phyloP scores from a whole-genome alignment of 2,797 vertebrate species.

The Cyclopterus lumpus region DNA sequence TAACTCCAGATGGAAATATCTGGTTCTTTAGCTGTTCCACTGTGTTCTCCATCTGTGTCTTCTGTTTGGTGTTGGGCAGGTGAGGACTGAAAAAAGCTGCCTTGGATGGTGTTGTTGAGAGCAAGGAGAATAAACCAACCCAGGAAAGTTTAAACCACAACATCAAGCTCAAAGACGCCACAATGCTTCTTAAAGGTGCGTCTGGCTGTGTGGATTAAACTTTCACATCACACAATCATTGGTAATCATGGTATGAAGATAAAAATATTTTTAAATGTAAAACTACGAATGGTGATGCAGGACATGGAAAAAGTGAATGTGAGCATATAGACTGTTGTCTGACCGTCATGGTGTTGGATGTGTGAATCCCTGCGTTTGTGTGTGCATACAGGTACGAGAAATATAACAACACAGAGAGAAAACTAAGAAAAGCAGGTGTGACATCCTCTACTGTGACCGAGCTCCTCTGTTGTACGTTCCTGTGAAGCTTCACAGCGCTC shows the following conservation, averaged over 20 bases:
- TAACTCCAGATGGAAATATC: not conserved
- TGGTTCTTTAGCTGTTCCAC: not conserved
- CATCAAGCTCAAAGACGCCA: not conserved
- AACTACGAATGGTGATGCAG: not conserved
- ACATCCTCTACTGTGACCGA: conserved; percentile 23
- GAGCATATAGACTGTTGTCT: not conserved
- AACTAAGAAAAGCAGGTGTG: conserved; percentile 43
- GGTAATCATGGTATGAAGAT: no score
- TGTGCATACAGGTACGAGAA: not conserved
- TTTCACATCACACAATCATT: conserved; percentile 10
- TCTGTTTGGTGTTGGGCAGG: not conserved
- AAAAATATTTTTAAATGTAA: conserved; percentile 12
- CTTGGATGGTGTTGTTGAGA: not conserved
- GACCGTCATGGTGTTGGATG: not conserved
- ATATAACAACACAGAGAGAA: conserved; percentile 3
- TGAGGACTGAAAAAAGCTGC: not conserved
- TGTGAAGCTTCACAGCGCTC: conserved; percentile 54
- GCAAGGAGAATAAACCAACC: not conserved
- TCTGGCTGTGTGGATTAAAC: not conserved
- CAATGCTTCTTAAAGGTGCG: not conserved
- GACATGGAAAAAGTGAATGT: not conserved
- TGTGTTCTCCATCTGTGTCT: not conserved
- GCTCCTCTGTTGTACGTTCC: conserved; percentile 48
- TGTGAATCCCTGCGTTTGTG: not conserved
- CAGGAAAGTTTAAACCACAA: not conserved